Conservation (phyloP, 2,888 invertebrate species). For the Apamea anceps region DNA sequence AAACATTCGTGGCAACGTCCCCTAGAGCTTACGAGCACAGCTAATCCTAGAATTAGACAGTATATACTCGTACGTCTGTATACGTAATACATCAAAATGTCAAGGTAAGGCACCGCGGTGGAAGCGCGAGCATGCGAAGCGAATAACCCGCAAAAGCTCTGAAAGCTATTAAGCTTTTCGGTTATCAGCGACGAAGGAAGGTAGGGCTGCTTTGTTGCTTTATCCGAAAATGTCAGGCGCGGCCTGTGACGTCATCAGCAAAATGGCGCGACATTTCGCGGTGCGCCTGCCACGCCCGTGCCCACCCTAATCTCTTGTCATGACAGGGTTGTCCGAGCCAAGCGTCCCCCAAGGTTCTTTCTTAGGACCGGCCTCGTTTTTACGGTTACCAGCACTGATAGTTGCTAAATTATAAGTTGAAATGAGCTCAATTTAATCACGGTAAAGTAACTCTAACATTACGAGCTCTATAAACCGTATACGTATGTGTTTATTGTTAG, state of each 20-base stretch:
- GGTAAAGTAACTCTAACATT: constrained; percentile 40
- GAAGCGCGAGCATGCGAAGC: constrained; percentile 76
- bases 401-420: constrained; percentile 61
- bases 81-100: constrained; percentile 76
- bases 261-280: constrained; percentile 89
- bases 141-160: constrained; percentile 82
- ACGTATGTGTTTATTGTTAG: constrained; percentile 14
- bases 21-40: constrained; percentile 41
- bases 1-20: constrained; percentile 43
- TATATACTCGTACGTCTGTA: constrained; percentile 38
- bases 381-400: constrained; percentile 53
- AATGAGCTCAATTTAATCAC: constrained; percentile 66
- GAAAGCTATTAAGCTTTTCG: constrained; percentile 84
- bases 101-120: constrained; percentile 80
- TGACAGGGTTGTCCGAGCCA: constrained; percentile 82
- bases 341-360: constrained; percentile 77
- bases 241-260: constrained; percentile 87
- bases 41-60: constrained; percentile 46
- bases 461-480: constrained; percentile 12
- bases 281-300: constrained; percentile 84
- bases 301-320: constrained; percentile 87
- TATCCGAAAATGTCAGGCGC: constrained; percentile 88
- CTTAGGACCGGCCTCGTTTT: constrained; percentile 77
- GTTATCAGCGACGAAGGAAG: constrained; percentile 84
- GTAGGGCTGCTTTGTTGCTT: constrained; percentile 88